These are phyloP conservation scores for Sebastes melanostomus DNA, from an alignment of 2,797 vertebrate genomes.

Conservation along the genomic window DNA sequence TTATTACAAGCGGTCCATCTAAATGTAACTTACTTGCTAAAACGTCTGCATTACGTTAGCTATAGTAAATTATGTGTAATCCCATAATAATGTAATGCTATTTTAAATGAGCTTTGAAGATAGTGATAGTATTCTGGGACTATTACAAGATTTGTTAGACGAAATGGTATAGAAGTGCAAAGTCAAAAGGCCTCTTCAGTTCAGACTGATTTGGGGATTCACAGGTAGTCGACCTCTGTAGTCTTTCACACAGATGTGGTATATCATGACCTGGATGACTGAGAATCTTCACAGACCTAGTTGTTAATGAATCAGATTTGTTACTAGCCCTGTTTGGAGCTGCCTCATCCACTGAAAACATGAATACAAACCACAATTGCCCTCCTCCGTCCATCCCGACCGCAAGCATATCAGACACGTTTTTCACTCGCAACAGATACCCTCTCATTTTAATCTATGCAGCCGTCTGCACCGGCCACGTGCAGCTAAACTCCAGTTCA, in stretches of 20 bases:
- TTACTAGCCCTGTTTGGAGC: neutral
- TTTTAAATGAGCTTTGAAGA: neutral
- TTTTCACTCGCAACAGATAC: no score
- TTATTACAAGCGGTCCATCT: neutral
- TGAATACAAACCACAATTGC: no score
- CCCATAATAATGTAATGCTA: neutral
- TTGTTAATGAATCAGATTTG: neutral
- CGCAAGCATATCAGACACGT: no score
- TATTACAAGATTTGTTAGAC: neutral
- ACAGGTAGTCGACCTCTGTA: neutral
- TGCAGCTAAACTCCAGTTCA: neutral
- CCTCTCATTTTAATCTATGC: no score
- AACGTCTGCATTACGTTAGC: neutral
- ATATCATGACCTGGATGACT: neutral
- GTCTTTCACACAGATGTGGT: neutral
- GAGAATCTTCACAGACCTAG: neutral
- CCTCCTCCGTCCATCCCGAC: no score
- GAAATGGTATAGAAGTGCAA: neutral
- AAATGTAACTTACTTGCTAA: neutral
- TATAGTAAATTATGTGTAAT: neutral
- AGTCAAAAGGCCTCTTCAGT: neutral
- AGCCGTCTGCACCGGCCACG: no score
- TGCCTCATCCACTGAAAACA: neutral
- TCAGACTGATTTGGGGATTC: neutral
- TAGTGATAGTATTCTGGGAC: neutral